phyloP scores from a whole-genome alignment of 2,797 vertebrate species.

The Psittacula derbiana region DNA sequence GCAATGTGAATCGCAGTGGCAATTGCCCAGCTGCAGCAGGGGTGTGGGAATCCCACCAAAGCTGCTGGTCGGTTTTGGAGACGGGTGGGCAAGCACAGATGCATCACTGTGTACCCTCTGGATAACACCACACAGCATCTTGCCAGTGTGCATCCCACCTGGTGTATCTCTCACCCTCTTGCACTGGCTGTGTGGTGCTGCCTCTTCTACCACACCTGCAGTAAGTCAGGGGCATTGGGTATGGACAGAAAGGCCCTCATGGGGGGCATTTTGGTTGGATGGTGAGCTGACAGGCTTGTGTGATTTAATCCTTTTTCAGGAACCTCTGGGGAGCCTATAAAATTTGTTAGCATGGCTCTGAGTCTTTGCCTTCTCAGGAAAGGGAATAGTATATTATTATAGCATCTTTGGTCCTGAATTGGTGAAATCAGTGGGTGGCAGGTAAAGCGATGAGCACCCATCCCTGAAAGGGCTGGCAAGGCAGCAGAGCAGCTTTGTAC shows the following conservation, averaged over 20 bases:
- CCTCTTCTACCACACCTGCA: not conserved
- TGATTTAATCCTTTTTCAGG: not conserved
- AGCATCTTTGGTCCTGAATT: not conserved
- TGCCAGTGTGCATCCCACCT: not conserved
- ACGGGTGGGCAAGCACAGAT: not conserved
- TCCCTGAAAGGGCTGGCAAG: not conserved
- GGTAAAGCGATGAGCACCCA: fast-evolving
- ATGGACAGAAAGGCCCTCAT: not conserved
- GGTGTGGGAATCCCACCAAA: not conserved
- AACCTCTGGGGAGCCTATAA: not conserved
- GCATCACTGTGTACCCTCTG: not conserved
- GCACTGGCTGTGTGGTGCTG: fast-evolving
- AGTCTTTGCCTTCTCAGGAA: not conserved
- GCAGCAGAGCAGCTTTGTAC: fast-evolving
- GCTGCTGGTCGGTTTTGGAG: not conserved
- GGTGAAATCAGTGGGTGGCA: not conserved
- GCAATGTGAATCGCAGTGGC: not conserved
- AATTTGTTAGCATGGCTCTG: fast-evolving
- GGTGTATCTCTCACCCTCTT: not conserved
- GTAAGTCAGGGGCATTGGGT: not conserved
- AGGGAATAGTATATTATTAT: fast-evolving
- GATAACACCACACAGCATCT: not conserved
- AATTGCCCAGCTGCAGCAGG: not conserved
- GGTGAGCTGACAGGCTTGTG: not conserved
- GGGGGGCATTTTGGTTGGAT: not conserved